A percentile compares a stretch with the other conserved stretches of the same genome.
Conservation (phyloP, 2,113 vertebrate species). For the Vulpes lagopus region DNA sequence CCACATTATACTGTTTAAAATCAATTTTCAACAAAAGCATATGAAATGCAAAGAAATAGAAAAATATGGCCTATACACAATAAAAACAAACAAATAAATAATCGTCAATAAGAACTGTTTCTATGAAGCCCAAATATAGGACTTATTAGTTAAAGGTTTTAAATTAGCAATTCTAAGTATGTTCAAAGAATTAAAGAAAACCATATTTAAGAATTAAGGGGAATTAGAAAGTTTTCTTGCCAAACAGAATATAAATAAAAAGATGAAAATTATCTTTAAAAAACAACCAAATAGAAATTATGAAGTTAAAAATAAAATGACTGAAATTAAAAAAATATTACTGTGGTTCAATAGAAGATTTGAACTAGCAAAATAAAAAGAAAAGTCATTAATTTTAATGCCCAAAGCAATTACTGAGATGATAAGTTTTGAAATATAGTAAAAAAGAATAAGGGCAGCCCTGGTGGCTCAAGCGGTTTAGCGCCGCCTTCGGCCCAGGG, state of each 20-base stretch:
- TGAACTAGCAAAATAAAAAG: neutral
- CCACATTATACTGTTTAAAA: neutral
- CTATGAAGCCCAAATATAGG: neutral
- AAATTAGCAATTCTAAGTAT: neutral
- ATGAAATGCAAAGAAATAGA: neutral
- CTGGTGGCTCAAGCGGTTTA: no score
- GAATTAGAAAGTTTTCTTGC: neutral
- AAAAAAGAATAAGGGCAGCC: neutral
- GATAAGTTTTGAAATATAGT: neutral
- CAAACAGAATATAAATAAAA: neutral
- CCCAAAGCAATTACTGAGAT: neutral
- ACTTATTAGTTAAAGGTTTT: neutral
- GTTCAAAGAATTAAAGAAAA: neutral
- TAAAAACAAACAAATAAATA: neutral
- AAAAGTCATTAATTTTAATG: slow-evolving; percentile 1
- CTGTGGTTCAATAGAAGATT: neutral
- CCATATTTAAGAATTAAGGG: neutral
- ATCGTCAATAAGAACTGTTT: neutral
- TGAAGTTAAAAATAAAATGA: neutral
- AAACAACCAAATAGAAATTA: neutral
- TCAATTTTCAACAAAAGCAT: neutral
- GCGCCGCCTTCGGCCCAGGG: no score
- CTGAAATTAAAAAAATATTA: neutral
- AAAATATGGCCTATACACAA: neutral
- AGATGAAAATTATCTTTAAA: neutral